Evolutionary conservation across 2,113 vertebrate genomes (phyloP).

Genomic region (Dipodomys stephensi): DNA sequence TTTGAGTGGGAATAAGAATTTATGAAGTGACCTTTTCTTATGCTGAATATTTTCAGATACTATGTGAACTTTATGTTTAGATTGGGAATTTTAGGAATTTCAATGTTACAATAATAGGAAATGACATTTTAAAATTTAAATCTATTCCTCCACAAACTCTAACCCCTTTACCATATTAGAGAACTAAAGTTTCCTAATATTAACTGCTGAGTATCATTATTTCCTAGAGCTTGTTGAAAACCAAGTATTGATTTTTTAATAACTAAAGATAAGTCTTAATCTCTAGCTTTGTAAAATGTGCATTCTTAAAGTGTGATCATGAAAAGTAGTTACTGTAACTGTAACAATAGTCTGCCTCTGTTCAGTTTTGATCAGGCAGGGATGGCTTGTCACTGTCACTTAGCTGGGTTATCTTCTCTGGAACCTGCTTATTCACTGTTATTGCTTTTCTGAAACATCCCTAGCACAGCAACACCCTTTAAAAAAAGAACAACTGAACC

Average conservation of each 20-base stretch:
- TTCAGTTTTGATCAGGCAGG: not conserved
- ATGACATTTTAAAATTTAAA: not conserved
- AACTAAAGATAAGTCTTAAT: not conserved
- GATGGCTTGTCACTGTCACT: not conserved
- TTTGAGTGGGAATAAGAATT: constrained; percentile 60
- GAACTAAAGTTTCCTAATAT: not conserved
- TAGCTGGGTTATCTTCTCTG: not conserved
- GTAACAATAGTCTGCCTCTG: not conserved
- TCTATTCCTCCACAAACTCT: constrained; percentile 11
- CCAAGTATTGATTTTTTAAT: constrained; percentile 34
- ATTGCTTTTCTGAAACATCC: not conserved
- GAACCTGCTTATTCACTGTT: not conserved
- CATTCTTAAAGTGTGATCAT: not conserved
- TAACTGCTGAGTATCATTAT: not conserved
- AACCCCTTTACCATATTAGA: not conserved
- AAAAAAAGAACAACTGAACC: not conserved
- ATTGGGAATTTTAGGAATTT: constrained; percentile 59
- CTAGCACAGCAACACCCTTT: too few relatives aligned
- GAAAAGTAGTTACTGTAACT: not conserved
- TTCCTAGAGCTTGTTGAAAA: not conserved
- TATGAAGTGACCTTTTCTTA: constrained; percentile 20
- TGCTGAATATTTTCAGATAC: constrained; percentile 29
- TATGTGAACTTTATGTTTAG: constrained; percentile 52
- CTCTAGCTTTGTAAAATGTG: not conserved
- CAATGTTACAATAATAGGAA: not conserved